Percentiles rank a stretch among this genome's conserved stretches.
Evolutionary conservation across 2,797 vertebrate species (phyloP).

Genomic region (Rhinella marina): DNA sequence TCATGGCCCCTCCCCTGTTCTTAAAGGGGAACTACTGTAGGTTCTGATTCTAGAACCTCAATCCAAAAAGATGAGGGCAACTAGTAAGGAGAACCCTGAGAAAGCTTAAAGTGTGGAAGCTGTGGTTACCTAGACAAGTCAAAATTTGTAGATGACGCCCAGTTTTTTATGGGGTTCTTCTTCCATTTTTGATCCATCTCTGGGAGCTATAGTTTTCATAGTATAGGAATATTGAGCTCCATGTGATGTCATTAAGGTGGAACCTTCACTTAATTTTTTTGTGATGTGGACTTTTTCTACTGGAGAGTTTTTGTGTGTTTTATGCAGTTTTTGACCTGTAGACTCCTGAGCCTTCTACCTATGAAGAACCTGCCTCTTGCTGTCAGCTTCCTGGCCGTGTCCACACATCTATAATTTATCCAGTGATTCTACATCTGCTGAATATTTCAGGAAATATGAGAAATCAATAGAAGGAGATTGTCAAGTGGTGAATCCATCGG

Average conservation of each 20-base stretch:
- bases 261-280: neutral
- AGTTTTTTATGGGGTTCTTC: neutral
- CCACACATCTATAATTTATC: neutral
- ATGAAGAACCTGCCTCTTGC: neutral
- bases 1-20: no score
- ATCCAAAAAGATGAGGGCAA: neutral
- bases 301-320: neutral
- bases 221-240: neutral
- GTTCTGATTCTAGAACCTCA: neutral
- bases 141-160: neutral
- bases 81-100: neutral
- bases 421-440: neutral
- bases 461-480: slow-evolving; percentile 29
- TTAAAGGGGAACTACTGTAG: no score
- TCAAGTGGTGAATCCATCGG: slow-evolving; percentile 21
- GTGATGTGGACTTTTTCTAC: neutral
- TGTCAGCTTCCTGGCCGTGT: neutral
- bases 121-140: neutral
- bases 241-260: neutral
- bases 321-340: neutral
- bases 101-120: neutral
- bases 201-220: neutral
- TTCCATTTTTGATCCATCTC: neutral
- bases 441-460: slow-evolving; percentile 50
- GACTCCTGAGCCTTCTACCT: neutral